These are phyloP conservation scores for Syngnathus acus DNA, from an alignment of 2,797 vertebrate species.

Conservation along the genomic window DNA sequence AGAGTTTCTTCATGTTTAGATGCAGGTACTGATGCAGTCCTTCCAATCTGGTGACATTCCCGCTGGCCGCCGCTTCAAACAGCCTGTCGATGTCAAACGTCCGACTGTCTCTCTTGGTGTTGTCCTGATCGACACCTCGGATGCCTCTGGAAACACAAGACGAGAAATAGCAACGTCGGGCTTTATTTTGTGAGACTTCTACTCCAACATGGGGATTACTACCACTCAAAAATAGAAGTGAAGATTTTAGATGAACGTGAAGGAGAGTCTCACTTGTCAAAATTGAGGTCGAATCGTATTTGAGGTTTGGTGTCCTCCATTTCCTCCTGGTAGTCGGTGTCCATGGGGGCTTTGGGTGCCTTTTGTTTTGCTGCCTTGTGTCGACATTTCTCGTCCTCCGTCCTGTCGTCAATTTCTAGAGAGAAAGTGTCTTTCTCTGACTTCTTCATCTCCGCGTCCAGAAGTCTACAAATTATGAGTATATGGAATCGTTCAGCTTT, in stretches of 20 bases:
- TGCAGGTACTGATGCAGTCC: constrained; percentile 61
- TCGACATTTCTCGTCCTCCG: constrained; percentile 62
- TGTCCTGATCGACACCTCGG: constrained; percentile 11
- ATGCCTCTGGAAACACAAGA: constrained; percentile 36
- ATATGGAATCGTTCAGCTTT: no score
- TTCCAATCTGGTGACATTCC: constrained; percentile 48
- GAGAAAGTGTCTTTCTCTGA: constrained; percentile 57
- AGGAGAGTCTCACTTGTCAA: constrained; percentile 62
- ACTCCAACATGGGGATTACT: no score
- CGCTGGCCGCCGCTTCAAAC: constrained; percentile 61
- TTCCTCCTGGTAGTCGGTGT: constrained; percentile 79
- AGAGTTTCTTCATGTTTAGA: constrained; percentile 54
- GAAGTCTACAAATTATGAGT: background rate
- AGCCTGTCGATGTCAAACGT: constrained; percentile 47
- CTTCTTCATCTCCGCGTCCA: constrained; percentile 67
- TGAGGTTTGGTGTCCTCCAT: constrained; percentile 46
- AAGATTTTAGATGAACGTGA: constrained; percentile 6
- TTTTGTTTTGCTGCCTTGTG: constrained; percentile 36
- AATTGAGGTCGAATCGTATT: constrained; percentile 70
- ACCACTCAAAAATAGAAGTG: no score
- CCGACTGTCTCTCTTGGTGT: constrained; percentile 7
- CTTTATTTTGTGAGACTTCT: background rate
- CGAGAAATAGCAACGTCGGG: background rate
- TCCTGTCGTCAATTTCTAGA: constrained; percentile 70
- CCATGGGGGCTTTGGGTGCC: constrained; percentile 74